Evolutionary conservation across 1,140 invertebrate genomes (phyloP), one percentile per base, ranked within the genome.

Genomic region (Formica selysi): DNA sequence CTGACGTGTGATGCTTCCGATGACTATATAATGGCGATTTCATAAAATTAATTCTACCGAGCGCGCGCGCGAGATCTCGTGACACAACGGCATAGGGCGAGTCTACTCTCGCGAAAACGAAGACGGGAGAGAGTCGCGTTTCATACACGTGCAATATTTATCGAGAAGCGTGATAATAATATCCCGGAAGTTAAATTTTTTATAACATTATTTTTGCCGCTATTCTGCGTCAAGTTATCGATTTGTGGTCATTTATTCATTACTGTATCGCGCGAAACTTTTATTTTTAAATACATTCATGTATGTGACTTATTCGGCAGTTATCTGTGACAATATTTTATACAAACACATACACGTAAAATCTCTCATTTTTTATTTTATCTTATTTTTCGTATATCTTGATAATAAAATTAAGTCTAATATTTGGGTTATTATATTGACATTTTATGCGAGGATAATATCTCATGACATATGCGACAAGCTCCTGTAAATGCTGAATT

Each of bases 11-110:
- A 81, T 11, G 36, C 10, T 71, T 41, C 19, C 29, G 51, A 68
- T n/a, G 41, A 74, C 29, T 36, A 16, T 32, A 71, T 71, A 71
- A 71, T 70, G 22, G 22, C 67, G 26, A 8, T 70, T 70, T 70
- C 32, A 38, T 26, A 29, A 44, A 62, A 76, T 62, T 32, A 2
- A 76, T 64, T 29, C 41, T 2, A 3, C 73, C 7, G 48, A 26
- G 22, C 13, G 73, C 22, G n/a, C 41, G 38, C 11, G 57, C 36
- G 16, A 62, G 36, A 32, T 73, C 19, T 5, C 19, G 29, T 32
- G 32, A 32, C 32, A 44, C 11, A 3, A 32, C n/a, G 19, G 8
- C 6, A 51, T 19, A 70, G 11, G n/a, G 6, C 67, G 38, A 36
- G 19, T 13, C 6, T 4, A n/a, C 32, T 57, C n/a, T 51, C 16